These are phyloP conservation scores for Gisinianus flammeolus DNA, from an alignment of 2,888 invertebrate genomes.

Conservation along the genomic window DNA sequence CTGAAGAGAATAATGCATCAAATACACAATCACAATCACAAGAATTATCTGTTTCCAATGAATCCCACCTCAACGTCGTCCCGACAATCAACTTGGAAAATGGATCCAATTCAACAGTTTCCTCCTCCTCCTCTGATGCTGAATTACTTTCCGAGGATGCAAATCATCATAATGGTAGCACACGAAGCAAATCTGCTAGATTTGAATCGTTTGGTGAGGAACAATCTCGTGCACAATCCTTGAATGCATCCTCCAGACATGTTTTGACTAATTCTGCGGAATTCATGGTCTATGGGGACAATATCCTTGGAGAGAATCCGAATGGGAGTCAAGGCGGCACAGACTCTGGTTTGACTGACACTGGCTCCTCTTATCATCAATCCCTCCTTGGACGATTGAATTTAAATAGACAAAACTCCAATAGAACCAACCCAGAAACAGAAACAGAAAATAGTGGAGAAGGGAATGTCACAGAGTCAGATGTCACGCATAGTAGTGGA, in stretches of 20 bases:
- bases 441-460: conserved; percentile 2
- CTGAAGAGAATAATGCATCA: conserved; percentile 26
- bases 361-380: conserved; percentile 22
- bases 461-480: conserved; percentile 15
- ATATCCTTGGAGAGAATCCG: not conserved
- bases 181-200: conserved; percentile 31
- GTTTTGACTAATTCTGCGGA: conserved; percentile 37
- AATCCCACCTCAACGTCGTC: not conserved
- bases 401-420: no score
- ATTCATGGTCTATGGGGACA: conserved; percentile 45
- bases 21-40: conserved; percentile 7
- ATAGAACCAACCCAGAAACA: not conserved
- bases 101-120: not conserved
- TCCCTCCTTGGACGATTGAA: not conserved
- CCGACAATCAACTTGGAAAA: not conserved
- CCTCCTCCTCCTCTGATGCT: not conserved
- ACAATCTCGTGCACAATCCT: not conserved
- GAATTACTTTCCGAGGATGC: not conserved
- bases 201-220: conserved; percentile 35
- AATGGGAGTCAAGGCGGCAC: conserved; percentile 7
- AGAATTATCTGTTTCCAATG: not conserved
- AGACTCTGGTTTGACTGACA: conserved; percentile 25
- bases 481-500: not conserved
- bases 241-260: conserved; percentile 19
- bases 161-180: not conserved